Evolutionary conservation across 2,888 invertebrate genomes (phyloP), one percentile per base, ranked within the genome.

Genomic region (Cylloceria caligata): DNA sequence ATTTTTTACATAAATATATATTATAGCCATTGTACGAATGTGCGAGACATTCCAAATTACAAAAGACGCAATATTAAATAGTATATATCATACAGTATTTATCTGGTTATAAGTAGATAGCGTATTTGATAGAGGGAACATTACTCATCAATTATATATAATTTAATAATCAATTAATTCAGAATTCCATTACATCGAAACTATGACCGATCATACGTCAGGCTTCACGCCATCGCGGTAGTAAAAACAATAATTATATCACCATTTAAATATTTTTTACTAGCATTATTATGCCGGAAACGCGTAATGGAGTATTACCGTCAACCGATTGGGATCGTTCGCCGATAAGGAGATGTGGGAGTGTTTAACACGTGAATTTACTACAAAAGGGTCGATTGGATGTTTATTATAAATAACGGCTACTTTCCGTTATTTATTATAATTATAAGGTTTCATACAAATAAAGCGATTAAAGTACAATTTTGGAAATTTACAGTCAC

Each of bases 1-100:
- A n/a, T 77, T 81, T 65, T 81, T 60, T 67, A 82, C 52, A 82
- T 79, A 79, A 71, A 82, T 79, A 82, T 75, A 78, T 75, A 71
- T 71, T 75, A 72, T 79, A 52, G 69, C 30, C 47, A 57, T 71
- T 36, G 55, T 49, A 74, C 52, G 49, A 79, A 78, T 75, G 68
- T 76, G 68, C 49, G 78, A 34, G 55, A 79, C 52, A 65, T 71
- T 79, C 79, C 9, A 57, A 62, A 67, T 81, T 76, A 72, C 77
- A 81, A 79, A 69, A 75, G 30, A 27, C 64, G 75, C 69, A 69
- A 67, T 64, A 27, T 42, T 36, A 45, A 76, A 78, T 52, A 62
- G 27, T 42, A n/a, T n/a, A n/a, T n/a, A 42, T 27, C 73, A 52
- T 69, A 69, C 78, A 24, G 57, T 69, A 74, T 73, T 69, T 42